Evolutionary conservation across 1,140 invertebrate genomes (phyloP), one percentile per base, ranked within the genome.

Genomic region (Caenorhabditis tropicalis): DNA sequence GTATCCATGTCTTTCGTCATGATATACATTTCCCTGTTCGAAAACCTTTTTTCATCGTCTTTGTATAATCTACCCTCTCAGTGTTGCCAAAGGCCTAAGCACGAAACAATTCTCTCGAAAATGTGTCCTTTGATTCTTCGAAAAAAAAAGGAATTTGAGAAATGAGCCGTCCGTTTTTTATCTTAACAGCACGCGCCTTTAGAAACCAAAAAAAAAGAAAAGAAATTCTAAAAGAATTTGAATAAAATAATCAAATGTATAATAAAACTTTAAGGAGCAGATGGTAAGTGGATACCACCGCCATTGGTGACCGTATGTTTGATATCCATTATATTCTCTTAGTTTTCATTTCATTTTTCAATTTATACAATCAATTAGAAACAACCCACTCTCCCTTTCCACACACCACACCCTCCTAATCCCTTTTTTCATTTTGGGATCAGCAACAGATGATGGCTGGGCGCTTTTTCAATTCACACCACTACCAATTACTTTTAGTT

Each of bases 221-320:
- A 19, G 16, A 12, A 74, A 74, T 74, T 4, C 7, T 2, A 46
- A 74, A 83, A 74, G 5, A n/a, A 33, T 16, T 6, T 2, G n/a
- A 51, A 33, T 60, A 58, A 53, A 82, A 82, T 29, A 70, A 70
- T 51, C 49, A 6, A 51, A 39, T 87, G n/a, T n/a, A 86, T 88
- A 88, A 88, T 86, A 29, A 70, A 53, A 53, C 33, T 86, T 81
- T 88, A 88, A 88, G 87, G 87, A 80, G 88, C 87, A 53, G 87
- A 88, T 89, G 87, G 87, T 88, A 88, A 88, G 87, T 89, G 79
- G 36, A 70, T 48, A 15, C 3, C 12, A 4, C 19, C 12, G 12
- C 33, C 65, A 21, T n/a, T 74, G 65, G 65, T 74, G 65, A 74
- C 39, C 65, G 65, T 74, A 74, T 74, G 65, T 74, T 74, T 74